A percentile compares a stretch with the other conserved stretches of the same genome.
phyloP scores from a whole-genome alignment of 2,113 vertebrate genomes.

The Hiodon alosoides region DNA sequence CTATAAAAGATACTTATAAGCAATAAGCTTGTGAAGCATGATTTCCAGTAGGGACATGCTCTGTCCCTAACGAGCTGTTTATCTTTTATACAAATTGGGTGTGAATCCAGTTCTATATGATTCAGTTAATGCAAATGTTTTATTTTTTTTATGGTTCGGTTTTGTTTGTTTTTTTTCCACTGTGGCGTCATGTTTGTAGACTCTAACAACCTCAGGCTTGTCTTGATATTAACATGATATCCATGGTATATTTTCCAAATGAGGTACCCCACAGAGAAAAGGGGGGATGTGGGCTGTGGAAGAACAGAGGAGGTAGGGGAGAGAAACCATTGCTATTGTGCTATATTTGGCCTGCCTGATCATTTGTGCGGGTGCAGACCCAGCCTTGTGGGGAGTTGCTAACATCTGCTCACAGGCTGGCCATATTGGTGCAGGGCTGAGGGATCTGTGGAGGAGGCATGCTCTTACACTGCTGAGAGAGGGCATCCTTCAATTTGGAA shows the following conservation, averaged over 20 bases:
- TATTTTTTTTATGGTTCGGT: slow-evolving; percentile 16
- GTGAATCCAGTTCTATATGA: too few species aligned
- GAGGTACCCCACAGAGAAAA: slow-evolving; percentile 20
- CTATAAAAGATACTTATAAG: too few species aligned
- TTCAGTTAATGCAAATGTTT: not conserved
- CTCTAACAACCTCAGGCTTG: slow-evolving; percentile 20
- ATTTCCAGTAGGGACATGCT: too few species aligned
- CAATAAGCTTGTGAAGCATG: too few species aligned
- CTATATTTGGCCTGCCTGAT: slow-evolving; percentile 34
- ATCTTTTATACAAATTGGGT: too few species aligned
- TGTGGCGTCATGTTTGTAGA: slow-evolving; percentile 7
- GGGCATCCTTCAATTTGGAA: too few species aligned
- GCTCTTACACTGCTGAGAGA: not conserved
- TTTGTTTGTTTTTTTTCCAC: slow-evolving; percentile 8
- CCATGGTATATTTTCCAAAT: slow-evolving; percentile 19
- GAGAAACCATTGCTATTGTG: slow-evolving; percentile 15
- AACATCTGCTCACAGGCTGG: slow-evolving; percentile 22
- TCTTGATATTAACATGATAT: slow-evolving; percentile 21
- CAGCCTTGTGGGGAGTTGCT: slow-evolving; percentile 1
- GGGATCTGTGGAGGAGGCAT: not conserved
- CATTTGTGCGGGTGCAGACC: slow-evolving; percentile 24
- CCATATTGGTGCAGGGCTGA: not conserved
- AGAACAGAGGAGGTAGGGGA: slow-evolving; percentile 7
- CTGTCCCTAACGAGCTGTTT: too few species aligned
- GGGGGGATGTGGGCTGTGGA: slow-evolving; percentile 3